phyloP scores from a whole-genome alignment of 2,888 invertebrate species.

The Drosophila pseudotalamancana region DNA sequence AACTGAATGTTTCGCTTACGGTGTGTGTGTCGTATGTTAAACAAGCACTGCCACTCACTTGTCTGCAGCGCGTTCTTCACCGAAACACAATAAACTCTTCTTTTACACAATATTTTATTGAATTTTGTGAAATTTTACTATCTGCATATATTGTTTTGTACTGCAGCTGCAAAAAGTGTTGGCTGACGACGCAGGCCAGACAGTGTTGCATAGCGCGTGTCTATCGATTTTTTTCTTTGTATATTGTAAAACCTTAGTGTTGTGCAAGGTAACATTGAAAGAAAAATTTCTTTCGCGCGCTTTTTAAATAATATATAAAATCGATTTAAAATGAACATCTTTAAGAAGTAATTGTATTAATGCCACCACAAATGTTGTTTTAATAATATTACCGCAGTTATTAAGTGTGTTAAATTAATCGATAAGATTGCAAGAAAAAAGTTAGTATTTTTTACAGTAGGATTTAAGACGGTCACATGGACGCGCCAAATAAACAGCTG shows the following conservation, averaged over 20 bases:
- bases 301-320: neutral
- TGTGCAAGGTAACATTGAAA: neutral
- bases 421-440: neutral
- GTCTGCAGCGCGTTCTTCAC: neutral
- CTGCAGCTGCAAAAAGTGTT: constrained; percentile 57
- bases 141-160: constrained; percentile 41
- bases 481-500: constrained; percentile 49
- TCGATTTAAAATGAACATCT: too few species aligned
- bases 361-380: too few species aligned
- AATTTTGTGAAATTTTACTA: neutral
- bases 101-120: neutral
- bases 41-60: neutral
- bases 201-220: constrained; percentile 25
- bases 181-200: constrained; percentile 21
- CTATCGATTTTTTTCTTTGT: neutral
- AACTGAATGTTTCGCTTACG: neutral
- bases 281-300: neutral
- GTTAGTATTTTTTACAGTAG: too few species aligned
- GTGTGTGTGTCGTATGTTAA: neutral
- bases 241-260: too few species aligned
- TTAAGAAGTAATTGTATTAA: too few species aligned
- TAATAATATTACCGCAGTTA: too few species aligned
- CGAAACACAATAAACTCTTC: neutral
- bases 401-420: too few species aligned
- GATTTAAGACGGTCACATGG: constrained; percentile 42